Conservation (phyloP, 2,888 invertebrate species). For the Clusia tigrina region DNA sequence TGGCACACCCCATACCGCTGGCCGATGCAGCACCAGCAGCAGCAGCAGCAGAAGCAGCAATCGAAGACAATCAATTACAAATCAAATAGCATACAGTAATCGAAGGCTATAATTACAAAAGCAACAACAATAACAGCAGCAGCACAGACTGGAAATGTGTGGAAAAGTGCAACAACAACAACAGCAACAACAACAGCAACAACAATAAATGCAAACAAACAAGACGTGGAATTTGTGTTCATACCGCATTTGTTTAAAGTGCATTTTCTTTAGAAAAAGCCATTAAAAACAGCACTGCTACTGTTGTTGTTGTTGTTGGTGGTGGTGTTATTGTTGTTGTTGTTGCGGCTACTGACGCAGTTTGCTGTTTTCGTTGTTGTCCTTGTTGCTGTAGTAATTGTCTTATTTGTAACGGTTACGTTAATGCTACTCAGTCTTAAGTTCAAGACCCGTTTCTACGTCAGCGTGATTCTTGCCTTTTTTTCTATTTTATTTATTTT, state of each 20-base stretch:
- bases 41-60: not conserved
- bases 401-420: not conserved
- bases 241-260: constrained; percentile 2
- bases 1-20: too few species aligned
- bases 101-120: not conserved
- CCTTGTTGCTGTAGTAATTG: constrained; percentile 5
- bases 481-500: too few species aligned
- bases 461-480: too few species aligned
- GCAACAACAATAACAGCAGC: not conserved
- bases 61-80: not conserved
- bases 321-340: not conserved
- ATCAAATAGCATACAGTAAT: not conserved
- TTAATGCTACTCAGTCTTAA: too few species aligned
- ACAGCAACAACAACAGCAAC: not conserved
- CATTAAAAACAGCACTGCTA: not conserved
- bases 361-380: not conserved
- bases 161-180: not conserved
- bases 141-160: too few species aligned
- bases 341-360: not conserved
- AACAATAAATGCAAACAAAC: not conserved
- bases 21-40: too few species aligned
- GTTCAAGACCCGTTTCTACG: too few species aligned
- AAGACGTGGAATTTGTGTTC: constrained; percentile 1
- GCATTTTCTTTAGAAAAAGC: not conserved
- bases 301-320: not conserved